phyloP scores from a whole-genome alignment of 2,113 vertebrate species.

The Hipposideros armiger region DNA sequence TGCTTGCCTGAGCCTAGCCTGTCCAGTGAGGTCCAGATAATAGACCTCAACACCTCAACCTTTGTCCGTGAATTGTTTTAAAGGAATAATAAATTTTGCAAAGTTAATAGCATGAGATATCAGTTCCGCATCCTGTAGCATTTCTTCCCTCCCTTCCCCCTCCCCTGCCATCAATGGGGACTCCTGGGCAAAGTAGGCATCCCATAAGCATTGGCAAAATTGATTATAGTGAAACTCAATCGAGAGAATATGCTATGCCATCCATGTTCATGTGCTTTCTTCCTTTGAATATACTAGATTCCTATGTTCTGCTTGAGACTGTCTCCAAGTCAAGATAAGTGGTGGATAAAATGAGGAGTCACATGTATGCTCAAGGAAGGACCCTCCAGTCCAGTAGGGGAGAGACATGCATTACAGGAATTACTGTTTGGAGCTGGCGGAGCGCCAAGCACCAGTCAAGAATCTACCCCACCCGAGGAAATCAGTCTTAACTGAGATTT shows the following conservation, averaged over 20 bases:
- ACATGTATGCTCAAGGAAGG: neutral
- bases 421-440: neutral
- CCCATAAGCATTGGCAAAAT: neutral
- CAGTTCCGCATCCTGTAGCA: neutral
- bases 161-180: neutral
- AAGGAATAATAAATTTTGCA: neutral
- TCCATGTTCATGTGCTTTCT: rapidly evolving
- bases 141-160: too few relatives aligned
- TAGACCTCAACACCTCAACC: neutral
- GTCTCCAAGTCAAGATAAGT: neutral
- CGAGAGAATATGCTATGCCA: neutral
- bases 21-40: neutral
- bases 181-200: neutral
- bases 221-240: neutral
- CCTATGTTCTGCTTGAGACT: neutral
- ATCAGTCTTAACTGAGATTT: neutral
- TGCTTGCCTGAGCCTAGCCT: neutral
- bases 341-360: neutral
- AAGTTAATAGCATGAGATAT: neutral
- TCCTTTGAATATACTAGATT: neutral
- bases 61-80: neutral
- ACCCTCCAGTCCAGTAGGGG: neutral
- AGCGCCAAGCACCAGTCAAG: neutral
- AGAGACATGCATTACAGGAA: neutral
- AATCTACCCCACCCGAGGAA: neutral